phyloP scores from a whole-genome alignment of 2,888 invertebrate species.

The Elmis aenea region DNA sequence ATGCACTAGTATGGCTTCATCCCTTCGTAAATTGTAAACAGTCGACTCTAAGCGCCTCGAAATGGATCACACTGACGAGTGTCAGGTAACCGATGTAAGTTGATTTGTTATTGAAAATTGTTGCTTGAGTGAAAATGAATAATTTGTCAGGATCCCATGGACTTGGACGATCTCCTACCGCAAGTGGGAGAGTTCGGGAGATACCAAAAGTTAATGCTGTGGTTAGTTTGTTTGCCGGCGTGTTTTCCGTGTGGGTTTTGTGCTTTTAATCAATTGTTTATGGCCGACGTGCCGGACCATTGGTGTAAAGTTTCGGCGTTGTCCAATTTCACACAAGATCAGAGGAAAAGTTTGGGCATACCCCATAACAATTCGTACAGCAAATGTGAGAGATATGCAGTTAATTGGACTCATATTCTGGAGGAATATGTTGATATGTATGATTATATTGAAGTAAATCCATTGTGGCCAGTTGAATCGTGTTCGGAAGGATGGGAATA shows the following conservation, averaged over 20 bases:
- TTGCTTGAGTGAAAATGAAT: too few species aligned
- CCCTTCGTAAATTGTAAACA: too few species aligned
- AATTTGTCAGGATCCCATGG: constrained; percentile 55
- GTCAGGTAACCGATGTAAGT: too few species aligned
- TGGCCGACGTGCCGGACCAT: constrained; percentile 81
- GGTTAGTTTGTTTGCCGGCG: constrained; percentile 83
- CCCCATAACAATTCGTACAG: constrained; percentile 56
- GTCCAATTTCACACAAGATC: constrained; percentile 51
- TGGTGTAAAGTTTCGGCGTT: constrained; percentile 78
- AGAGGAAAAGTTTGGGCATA: constrained; percentile 61
- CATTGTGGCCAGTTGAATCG: constrained; percentile 59
- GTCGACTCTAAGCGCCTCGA: too few species aligned
- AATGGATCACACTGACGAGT: too few species aligned
- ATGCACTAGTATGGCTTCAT: too few species aligned
- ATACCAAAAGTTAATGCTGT: constrained; percentile 79
- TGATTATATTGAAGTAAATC: constrained; percentile 44
- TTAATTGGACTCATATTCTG: constrained; percentile 63
- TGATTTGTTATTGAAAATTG: too few species aligned
- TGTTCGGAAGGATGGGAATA: constrained; percentile 80
- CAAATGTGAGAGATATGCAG: constrained; percentile 66
- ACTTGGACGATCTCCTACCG: constrained; percentile 79
- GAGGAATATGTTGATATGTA: constrained; percentile 34
- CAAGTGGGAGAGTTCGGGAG: constrained; percentile 85
- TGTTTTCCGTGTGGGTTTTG: constrained; percentile 88
- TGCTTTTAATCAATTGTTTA: constrained; percentile 90